Evolutionary conservation across 2,888 invertebrate genomes (phyloP).

Genomic region (Shargacucullia verbasci): DNA sequence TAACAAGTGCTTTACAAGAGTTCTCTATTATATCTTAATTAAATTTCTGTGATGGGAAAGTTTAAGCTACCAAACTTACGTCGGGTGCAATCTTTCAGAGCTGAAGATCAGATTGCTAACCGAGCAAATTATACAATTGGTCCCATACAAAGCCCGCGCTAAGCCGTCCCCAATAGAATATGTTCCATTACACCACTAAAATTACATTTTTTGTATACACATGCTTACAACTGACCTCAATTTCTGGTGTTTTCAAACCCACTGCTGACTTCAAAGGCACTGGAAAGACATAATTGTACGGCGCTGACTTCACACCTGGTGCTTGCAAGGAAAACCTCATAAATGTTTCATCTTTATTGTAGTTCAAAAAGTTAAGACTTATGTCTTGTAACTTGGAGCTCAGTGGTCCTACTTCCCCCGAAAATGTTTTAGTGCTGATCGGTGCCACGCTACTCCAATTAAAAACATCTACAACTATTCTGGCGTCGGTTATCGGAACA

Average conservation of each 20-base stretch:
- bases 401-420: conserved; percentile 65
- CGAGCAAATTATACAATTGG: no score
- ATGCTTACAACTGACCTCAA: conserved; percentile 82
- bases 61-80: no score
- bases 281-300: conserved; percentile 92
- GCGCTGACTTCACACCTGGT: conserved; percentile 80
- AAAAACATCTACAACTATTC: conserved; percentile 88
- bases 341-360: conserved; percentile 71
- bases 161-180: no score
- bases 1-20: background rate
- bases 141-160: no score
- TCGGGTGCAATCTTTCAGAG: no score
- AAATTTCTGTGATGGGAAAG: no score
- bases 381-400: conserved; percentile 71
- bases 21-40: no score
- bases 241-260: conserved; percentile 85
- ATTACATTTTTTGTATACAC: no score
- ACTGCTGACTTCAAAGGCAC: conserved; percentile 86
- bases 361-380: conserved; percentile 63
- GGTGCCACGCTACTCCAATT: conserved; percentile 88
- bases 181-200: no score
- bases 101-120: no score
- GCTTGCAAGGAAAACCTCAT: conserved; percentile 87
- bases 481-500: conserved; percentile 77
- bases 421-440: conserved; percentile 66